These are phyloP conservation scores for Dastarcus helophoroides DNA, from an alignment of 2,888 invertebrate genomes.

Conservation along the genomic window DNA sequence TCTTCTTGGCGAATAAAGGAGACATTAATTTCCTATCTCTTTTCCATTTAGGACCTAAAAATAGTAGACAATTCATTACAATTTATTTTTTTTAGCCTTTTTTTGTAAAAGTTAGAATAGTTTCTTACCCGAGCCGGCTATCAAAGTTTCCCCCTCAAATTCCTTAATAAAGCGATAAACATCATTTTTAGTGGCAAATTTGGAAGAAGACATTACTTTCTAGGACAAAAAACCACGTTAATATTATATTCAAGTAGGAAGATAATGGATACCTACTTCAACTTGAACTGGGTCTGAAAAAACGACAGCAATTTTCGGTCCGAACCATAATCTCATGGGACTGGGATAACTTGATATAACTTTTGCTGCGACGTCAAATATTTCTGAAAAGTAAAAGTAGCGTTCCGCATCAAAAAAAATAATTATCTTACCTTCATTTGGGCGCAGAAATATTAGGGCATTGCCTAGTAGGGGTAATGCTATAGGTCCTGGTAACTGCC, in stretches of 20 bases:
- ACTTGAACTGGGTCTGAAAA: conserved; percentile 18
- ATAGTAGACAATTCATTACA: neutral
- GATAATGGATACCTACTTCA: conserved; percentile 18
- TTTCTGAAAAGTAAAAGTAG: neutral
- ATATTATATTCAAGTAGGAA: conserved; percentile 2
- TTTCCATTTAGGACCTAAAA: conserved; percentile 22
- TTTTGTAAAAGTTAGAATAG: no score
- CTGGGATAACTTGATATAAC: conserved; percentile 14
- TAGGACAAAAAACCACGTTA: conserved; percentile 9
- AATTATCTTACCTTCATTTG: conserved; percentile 17
- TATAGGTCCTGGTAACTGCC: conserved; percentile 17
- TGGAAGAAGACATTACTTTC: conserved; percentile 21
- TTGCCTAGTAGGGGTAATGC: conserved; percentile 21
- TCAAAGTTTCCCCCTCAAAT: conserved; percentile 19
- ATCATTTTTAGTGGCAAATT: conserved; percentile 19
- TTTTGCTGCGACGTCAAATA: conserved; percentile 5
- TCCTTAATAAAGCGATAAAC: conserved; percentile 19
- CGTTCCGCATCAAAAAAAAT: conserved; percentile 6
- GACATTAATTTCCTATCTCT: conserved; percentile 19
- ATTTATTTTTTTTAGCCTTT: neutral
- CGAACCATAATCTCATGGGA: conserved; percentile 21
- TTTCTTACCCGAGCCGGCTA: conserved; percentile 19
- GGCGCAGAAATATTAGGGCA: conserved; percentile 16
- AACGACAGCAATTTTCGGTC: conserved; percentile 18
- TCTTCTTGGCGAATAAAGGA: conserved; percentile 18